Conservation (phyloP, 1,140 invertebrate genomes). For the Drosophila gunungcola region DNA sequence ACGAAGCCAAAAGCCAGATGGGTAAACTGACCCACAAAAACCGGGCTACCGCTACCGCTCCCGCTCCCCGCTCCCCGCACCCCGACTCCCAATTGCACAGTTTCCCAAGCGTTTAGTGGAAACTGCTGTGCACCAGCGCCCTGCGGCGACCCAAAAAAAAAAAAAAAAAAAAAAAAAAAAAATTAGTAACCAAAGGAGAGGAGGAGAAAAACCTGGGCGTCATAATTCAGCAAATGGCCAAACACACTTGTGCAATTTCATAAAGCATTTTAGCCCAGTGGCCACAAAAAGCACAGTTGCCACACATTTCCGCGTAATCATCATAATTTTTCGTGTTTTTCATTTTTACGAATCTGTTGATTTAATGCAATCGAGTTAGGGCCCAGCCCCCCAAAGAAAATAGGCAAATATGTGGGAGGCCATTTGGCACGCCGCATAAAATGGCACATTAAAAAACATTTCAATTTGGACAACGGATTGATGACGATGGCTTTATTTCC, state of each 20-base stretch:
- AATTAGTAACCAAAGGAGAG: background rate
- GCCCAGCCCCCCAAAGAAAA: conserved; percentile 2
- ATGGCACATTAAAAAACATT: conserved; percentile 74
- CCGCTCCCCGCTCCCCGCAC: background rate
- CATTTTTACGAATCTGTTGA: conserved; percentile 59
- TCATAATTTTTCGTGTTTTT: conserved; percentile 76
- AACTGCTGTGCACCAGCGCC: conserved; percentile 59
- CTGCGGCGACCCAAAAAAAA: conserved; percentile 46
- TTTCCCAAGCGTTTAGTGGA: conserved; percentile 57
- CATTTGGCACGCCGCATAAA: conserved; percentile 63
- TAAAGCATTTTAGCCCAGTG: conserved; percentile 70
- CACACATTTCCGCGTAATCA: conserved; percentile 81
- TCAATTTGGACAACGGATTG: conserved; percentile 65
- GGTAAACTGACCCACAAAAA: conserved; percentile 75
- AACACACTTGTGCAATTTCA: conserved; percentile 76
- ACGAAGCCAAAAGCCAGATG: conserved; percentile 57
- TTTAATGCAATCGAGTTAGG: conserved; percentile 47
- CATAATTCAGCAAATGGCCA: conserved; percentile 74
- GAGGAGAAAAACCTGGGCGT: conserved; percentile 28
- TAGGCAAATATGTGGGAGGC: conserved; percentile 5
- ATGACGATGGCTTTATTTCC: conserved; percentile 66
- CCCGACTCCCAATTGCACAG: conserved; percentile 22
- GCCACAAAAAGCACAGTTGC: conserved; percentile 63
- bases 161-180: background rate
- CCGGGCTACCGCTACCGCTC: background rate